These are phyloP conservation scores for Drosophila nigromelanica DNA, from an alignment of 1,140 invertebrate species.

Conservation along the genomic window DNA sequence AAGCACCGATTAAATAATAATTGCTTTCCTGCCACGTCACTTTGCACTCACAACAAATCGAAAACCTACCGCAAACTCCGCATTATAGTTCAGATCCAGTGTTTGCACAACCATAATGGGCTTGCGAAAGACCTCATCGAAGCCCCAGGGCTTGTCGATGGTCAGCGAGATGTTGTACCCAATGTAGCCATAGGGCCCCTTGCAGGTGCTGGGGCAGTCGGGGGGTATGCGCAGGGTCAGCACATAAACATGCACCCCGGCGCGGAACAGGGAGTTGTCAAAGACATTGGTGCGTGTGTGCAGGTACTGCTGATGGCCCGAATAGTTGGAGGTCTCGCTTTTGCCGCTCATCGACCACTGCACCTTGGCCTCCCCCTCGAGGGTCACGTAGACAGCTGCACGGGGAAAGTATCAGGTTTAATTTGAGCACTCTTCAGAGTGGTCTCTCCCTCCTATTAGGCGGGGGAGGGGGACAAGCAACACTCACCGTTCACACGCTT, in stretches of 20 bases:
- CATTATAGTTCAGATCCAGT: conserved; percentile 89
- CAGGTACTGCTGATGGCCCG: conserved; percentile 78
- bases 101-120: conserved; percentile 89
- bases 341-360: conserved; percentile 82
- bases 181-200: conserved; percentile 88
- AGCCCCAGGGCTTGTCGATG: conserved; percentile 90
- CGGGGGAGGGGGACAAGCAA: too few relatives aligned
- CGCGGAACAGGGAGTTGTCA: conserved; percentile 84
- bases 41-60: background rate
- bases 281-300: conserved; percentile 81
- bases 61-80: conserved; percentile 69
- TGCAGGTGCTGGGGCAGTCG: conserved; percentile 88
- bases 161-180: conserved; percentile 88
- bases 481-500: conserved; percentile 79
- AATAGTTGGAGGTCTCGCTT: conserved; percentile 78
- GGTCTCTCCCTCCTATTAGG: too few relatives aligned
- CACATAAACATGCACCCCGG: conserved; percentile 86
- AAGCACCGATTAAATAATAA: background rate
- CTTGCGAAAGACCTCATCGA: conserved; percentile 89
- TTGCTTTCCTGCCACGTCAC: conserved; percentile 3
- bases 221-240: conserved; percentile 84
- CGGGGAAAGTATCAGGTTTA: background rate
- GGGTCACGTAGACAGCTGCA: conserved; percentile 75
- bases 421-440: too few relatives aligned
- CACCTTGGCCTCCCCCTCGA: conserved; percentile 80